Evolutionary conservation across 64 coral and sea anemone species (phyloP).

Genomic region (Astreopora myriophthalma): DNA sequence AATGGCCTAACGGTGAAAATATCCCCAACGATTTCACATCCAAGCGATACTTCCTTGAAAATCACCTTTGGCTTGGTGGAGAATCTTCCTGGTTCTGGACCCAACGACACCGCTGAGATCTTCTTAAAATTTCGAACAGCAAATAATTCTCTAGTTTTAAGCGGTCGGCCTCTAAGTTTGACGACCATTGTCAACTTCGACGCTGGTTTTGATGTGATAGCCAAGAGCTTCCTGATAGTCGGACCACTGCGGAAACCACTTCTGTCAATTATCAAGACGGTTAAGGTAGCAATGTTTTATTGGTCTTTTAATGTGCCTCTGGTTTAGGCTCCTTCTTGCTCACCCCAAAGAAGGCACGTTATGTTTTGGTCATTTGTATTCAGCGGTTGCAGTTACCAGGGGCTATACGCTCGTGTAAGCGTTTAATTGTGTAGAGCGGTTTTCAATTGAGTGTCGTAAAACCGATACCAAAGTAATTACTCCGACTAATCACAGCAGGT

Average conservation of each 20-base stretch:
- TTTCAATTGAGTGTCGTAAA: no score
- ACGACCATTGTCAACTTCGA: slow-evolving; percentile 32
- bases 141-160: slow-evolving; percentile 68
- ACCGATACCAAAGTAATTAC: no score
- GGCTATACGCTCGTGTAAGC: no score
- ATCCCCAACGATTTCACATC: slow-evolving; percentile 27
- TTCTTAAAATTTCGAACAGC: slow-evolving; percentile 66
- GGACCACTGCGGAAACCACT: slow-evolving; percentile 86
- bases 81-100: slow-evolving; percentile 47
- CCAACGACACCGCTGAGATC: slow-evolving; percentile 68
- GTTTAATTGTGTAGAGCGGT: no score
- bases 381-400: no score
- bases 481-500: no score
- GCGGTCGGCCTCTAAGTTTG: slow-evolving; percentile 70
- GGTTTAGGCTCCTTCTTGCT: background rate
- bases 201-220: slow-evolving; percentile 23
- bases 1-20: slow-evolving; percentile 30
- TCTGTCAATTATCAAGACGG: slow-evolving; percentile 70
- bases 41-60: slow-evolving; percentile 41
- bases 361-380: no score
- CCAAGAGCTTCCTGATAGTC: slow-evolving; percentile 65
- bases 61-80: slow-evolving; percentile 68
- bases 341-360: no score
- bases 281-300: slow-evolving; percentile 41
- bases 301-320: background rate